Conservation (phyloP, 2,113 vertebrate genomes). For the Picathartes gymnocephalus region DNA sequence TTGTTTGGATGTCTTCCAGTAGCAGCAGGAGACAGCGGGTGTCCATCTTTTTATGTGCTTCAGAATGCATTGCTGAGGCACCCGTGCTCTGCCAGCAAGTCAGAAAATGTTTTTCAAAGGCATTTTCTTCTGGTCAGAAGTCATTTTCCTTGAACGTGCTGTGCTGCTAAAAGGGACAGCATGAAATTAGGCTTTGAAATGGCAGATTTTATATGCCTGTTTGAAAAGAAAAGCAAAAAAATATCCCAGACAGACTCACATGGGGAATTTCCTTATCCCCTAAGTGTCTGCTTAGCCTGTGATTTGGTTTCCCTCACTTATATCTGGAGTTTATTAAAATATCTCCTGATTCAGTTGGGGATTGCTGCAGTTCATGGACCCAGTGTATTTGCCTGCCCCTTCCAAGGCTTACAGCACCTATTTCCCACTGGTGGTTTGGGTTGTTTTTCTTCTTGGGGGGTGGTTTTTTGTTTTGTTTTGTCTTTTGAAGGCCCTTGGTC, state of each 20-base stretch:
- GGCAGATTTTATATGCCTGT: neutral
- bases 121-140: neutral
- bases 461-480: neutral
- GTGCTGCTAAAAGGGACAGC: neutral
- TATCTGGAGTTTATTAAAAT: neutral
- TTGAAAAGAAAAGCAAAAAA: neutral
- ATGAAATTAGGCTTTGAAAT: neutral
- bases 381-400: neutral
- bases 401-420: neutral
- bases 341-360: neutral
- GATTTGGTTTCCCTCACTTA: neutral
- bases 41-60: neutral
- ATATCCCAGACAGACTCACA: neutral
- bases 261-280: neutral
- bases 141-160: neutral
- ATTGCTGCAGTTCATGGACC: neutral
- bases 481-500: neutral
- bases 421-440: neutral
- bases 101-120: neutral
- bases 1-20: neutral
- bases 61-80: neutral
- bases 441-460: neutral
- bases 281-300: neutral
- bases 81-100: neutral
- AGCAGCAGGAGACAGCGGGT: neutral